Base-by-base conservation (phyloP, 2,888 invertebrate genomes). In the Branchipolynoe longqiensis region DNA sequence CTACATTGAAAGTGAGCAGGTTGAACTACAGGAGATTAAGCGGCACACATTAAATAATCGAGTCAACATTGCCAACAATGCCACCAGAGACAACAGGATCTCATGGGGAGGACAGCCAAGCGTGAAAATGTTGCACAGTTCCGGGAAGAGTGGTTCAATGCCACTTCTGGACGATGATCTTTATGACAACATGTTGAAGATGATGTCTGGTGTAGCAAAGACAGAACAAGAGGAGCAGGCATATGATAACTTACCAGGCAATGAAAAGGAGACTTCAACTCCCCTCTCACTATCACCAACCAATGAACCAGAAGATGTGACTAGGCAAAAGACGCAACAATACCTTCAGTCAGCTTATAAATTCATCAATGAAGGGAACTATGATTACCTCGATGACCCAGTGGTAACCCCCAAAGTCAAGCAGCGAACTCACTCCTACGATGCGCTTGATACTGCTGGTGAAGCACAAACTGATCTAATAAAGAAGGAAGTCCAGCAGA, bases 321-420 rank as follows among this genome's bases (percentile, higher is more conserved):
- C 54, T 0, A 41, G 54, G 28, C 78, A 78, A 28, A 78, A 78
- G 22, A 78, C 78, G 1, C 28, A 78, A 28, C 28, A 78, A 25
- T 78, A 78, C n/a, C 78, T 78, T 12, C 78, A 54, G 48, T 54
- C 41, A 1, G 78, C 78, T 6, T 78, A 78, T n/a, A 41, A 78
- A 25, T 78, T 78, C 48, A 78, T 78, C 28, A 78, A 78, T 78
- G 78, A 78, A n/a, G 78, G 33, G n/a, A 33, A 41, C 6, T 78
- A 78, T 48, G 78, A 78, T 54, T 48, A n/a, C 18, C 78, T 78
- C 14, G 48, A 41, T 12, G 78, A 78, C n/a, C 69, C 69, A 78
- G 54, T 31, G 2, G 78, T 14, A 25, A 78, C 78, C 12, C 78
- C 78, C 12, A 54, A 48, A 25, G 48, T 41, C 4, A n/a, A 22